These are phyloP conservation scores for Montifringilla adamsi DNA, from an alignment of 2,113 vertebrate genomes.

Conservation along the genomic window DNA sequence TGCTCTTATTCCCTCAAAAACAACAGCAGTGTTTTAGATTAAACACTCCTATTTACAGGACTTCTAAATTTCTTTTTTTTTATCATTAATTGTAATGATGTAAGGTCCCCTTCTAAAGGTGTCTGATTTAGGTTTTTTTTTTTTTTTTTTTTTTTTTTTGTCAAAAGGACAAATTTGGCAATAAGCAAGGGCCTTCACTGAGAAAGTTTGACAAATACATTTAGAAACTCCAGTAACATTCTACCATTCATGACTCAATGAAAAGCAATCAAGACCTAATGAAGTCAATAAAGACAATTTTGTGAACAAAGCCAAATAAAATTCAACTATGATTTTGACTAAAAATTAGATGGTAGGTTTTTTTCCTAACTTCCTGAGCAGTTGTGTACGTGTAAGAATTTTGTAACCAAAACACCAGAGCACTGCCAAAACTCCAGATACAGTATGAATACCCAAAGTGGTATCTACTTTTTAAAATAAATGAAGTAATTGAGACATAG, in stretches of 20 bases:
- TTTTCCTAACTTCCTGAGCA: background rate
- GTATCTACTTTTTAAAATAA: background rate
- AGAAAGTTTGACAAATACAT: background rate
- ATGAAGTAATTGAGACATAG: background rate
- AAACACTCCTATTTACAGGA: background rate
- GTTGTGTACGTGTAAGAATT: background rate
- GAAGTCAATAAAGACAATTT: background rate
- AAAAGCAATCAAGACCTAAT: background rate
- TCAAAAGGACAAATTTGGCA: background rate
- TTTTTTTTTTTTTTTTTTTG: background rate
- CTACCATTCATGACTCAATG: background rate
- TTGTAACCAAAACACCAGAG: background rate
- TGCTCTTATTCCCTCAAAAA: background rate
- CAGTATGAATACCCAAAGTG: background rate
- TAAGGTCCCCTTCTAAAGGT: background rate
- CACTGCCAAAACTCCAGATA: background rate
- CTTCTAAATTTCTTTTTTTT: background rate
- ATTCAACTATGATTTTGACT: background rate
- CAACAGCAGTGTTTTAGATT: background rate
- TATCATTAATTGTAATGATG: background rate
- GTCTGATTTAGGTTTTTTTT: background rate
- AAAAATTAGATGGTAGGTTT: background rate
- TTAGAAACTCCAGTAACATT: background rate
- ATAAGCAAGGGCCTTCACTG: background rate
- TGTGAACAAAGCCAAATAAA: background rate